Base-by-base conservation (phyloP, 2,888 invertebrate species). In the Idaea biselata region DNA sequence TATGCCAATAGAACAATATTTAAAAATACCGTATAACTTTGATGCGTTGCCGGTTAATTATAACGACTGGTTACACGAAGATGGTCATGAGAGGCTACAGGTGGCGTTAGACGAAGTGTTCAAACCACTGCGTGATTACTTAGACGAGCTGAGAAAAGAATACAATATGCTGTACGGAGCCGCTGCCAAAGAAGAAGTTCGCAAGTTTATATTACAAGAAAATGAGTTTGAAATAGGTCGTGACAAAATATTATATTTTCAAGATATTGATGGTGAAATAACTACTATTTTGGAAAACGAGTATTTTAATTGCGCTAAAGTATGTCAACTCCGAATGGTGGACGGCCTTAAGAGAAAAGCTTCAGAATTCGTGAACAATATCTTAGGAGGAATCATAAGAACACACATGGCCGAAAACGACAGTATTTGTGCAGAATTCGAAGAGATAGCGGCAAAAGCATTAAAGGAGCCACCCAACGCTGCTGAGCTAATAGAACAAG, bases 401-500 rank as follows among this genome's bases (percentile, higher is more conserved):
- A 90, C 93, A 31, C 96, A 96, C 74, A 94, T 94, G 74, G 90
- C 87, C 63, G 95, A 95, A 73, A 96, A 96, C 83, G 85, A 94
- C 58, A 93, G 93, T 31, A 96, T 97, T 68, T 96, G 96, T 77
- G 86, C 89, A 0, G 94, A 94, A 72, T 98, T 97, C 82, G 94
- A 96, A 83, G 89, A 89, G 31, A 94, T 98, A 62, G 94, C 94
- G 73, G 89, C 89, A 44, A 94, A 92, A 69, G 97, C 97, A 0
- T 81, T 96, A 14, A 94, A 94, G 73, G 94, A 95, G 70, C 98
- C 98, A 0, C 93, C 93, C 68, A 95, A 95, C 55, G 97, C 97
- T 0, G 96, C 95, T 73, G 97, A 98, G 76, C 89, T 98, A 33
- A 94, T 98, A 72, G 96, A 95, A 68, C 95, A 96, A 85, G 96